Conservation (phyloP, 1,140 invertebrate genomes). For the Brachionus rubens region DNA sequence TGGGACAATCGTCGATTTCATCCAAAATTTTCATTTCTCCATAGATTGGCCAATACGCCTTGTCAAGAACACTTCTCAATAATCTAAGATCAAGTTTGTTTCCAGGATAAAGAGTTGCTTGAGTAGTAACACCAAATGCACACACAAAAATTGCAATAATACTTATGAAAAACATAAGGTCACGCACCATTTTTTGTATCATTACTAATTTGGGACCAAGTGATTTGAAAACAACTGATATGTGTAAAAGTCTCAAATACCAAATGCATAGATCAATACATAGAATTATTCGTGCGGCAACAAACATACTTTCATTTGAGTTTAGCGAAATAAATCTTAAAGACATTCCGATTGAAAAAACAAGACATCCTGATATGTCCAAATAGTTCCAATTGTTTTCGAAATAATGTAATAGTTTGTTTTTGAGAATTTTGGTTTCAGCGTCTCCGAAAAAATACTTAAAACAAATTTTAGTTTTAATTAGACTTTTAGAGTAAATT, state of each 20-base stretch:
- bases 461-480: neutral
- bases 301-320: conserved; percentile 28
- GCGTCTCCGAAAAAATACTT: conserved; percentile 46
- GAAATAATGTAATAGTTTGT: conserved; percentile 40
- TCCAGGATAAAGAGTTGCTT: conserved; percentile 55
- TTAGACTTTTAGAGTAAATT: neutral
- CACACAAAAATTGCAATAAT: conserved; percentile 57
- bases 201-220: conserved; percentile 60
- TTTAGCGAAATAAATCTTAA: conserved; percentile 39
- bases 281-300: conserved; percentile 40
- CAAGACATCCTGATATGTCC: conserved; percentile 39
- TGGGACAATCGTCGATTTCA: conserved; percentile 51
- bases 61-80: conserved; percentile 53
- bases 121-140: conserved; percentile 54
- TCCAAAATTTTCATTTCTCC: conserved; percentile 57
- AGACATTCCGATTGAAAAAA: conserved; percentile 40
- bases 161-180: conserved; percentile 56
- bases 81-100: conserved; percentile 49
- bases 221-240: conserved; percentile 55
- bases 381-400: conserved; percentile 46
- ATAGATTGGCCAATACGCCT: conserved; percentile 58
- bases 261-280: conserved; percentile 41
- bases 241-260: conserved; percentile 55
- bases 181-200: conserved; percentile 58
- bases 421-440: conserved; percentile 44